Conservation (phyloP, 2,888 invertebrate species). For the Clistopyga incitator region DNA sequence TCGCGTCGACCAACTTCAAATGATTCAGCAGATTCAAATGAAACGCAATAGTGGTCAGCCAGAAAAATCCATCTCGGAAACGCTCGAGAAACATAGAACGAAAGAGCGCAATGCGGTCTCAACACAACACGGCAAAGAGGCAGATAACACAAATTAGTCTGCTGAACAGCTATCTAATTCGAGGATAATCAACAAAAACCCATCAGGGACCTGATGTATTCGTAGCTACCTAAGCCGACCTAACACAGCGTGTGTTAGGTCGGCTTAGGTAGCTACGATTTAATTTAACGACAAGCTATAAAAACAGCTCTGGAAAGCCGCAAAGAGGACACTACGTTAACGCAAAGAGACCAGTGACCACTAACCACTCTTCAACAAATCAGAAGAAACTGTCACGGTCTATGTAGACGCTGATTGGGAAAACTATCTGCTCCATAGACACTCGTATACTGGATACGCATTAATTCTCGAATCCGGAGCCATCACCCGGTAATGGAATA, state of each 20-base stretch:
- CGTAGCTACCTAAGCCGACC: slow-evolving; percentile 66
- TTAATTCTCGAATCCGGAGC: slow-evolving; percentile 60
- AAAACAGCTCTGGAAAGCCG: slow-evolving; percentile 71
- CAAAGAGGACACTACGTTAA: slow-evolving; percentile 75
- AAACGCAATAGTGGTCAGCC: background rate
- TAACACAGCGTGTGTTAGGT: slow-evolving; percentile 68
- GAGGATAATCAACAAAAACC: slow-evolving; percentile 52
- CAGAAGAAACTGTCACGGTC: slow-evolving; percentile 58
- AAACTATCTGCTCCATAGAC: slow-evolving; percentile 59
- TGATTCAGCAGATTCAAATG: slow-evolving; percentile 6
- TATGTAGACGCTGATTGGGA: slow-evolving; percentile 76
- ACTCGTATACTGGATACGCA: slow-evolving; percentile 69
- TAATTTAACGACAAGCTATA: slow-evolving; percentile 64
- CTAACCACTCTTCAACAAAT: slow-evolving; percentile 66
- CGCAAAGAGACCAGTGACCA: slow-evolving; percentile 70
- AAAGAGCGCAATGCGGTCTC: slow-evolving; percentile 1
- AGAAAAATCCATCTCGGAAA: slow-evolving; percentile 16
- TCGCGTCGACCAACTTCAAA: slow-evolving; percentile 20
- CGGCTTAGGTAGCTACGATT: slow-evolving; percentile 53
- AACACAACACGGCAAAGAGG: slow-evolving; percentile 44
- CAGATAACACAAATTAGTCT: background rate
- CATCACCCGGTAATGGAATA: slow-evolving; percentile 63
- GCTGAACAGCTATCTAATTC: background rate
- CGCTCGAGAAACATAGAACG: slow-evolving; percentile 22
- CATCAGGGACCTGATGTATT: slow-evolving; percentile 68